Conservation (phyloP, 2,113 vertebrate species). For the Alaudala cheleensis region DNA sequence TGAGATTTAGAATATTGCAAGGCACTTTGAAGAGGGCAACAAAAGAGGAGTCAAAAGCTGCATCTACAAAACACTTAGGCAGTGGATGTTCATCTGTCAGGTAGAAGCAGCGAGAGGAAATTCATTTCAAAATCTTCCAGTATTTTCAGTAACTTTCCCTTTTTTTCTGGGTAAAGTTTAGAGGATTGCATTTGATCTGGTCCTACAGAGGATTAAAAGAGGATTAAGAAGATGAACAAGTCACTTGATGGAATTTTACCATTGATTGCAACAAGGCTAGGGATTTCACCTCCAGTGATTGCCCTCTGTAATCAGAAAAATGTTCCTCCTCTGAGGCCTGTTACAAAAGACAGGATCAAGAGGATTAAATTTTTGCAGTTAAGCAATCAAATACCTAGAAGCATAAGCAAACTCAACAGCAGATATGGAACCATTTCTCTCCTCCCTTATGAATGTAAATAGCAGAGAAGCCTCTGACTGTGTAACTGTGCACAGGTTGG, state of each 20-base stretch:
- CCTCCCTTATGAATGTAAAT: not conserved
- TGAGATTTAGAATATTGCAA: not conserved
- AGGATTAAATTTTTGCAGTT: slow-evolving; percentile 23
- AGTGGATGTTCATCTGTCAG: not conserved
- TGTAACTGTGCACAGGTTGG: not conserved
- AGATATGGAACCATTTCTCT: not conserved
- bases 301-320: slow-evolving; percentile 1
- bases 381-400: not conserved
- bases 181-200: not conserved
- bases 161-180: not conserved
- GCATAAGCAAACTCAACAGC: not conserved
- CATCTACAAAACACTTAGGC: not conserved
- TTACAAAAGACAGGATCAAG: not conserved
- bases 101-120: not conserved
- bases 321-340: not conserved
- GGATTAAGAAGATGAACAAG: slow-evolving; percentile 35
- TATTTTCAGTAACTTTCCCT: not conserved
- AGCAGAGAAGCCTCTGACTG: not conserved
- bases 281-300: not conserved
- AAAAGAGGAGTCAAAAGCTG: not conserved
- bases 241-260: not conserved
- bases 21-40: not conserved
- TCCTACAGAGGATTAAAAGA: slow-evolving; percentile 12
- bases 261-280: not conserved
- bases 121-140: not conserved